These are phyloP conservation scores for Danaus chrysippus DNA, from an alignment of 2,888 invertebrate species.

Conservation along the genomic window DNA sequence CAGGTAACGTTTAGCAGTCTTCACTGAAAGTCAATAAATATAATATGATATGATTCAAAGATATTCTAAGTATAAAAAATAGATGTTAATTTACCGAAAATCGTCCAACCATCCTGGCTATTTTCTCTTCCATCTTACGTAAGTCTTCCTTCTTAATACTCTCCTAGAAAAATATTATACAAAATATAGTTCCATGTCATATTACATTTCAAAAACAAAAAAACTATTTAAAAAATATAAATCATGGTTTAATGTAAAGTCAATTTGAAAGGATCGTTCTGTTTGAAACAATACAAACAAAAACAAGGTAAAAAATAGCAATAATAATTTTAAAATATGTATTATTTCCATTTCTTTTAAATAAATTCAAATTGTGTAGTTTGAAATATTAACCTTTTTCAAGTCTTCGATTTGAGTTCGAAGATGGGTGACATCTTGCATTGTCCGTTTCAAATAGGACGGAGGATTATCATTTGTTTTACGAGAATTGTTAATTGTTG, in stretches of 20 bases:
- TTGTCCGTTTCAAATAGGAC: constrained; percentile 43
- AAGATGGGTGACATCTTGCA: constrained; percentile 51
- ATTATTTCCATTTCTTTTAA: too few relatives aligned
- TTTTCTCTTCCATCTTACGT: constrained; percentile 56
- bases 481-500: constrained; percentile 18
- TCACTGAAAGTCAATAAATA: neutral
- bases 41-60: neutral
- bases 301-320: too few relatives aligned
- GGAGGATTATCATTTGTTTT: constrained; percentile 28
- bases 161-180: constrained; percentile 39
- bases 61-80: neutral
- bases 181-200: neutral
- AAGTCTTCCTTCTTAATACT: constrained; percentile 56
- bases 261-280: too few relatives aligned
- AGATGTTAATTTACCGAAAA: constrained; percentile 41
- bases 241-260: too few relatives aligned
- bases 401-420: constrained; percentile 52
- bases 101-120: constrained; percentile 48
- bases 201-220: neutral
- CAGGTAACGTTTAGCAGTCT: too few relatives aligned
- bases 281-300: too few relatives aligned
- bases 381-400: constrained; percentile 48
- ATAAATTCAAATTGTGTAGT: neutral
- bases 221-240: too few relatives aligned
- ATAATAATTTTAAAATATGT: too few relatives aligned